Base-by-base conservation (phyloP, 2,797 vertebrate species). In the Neostethus bicornis region DNA sequence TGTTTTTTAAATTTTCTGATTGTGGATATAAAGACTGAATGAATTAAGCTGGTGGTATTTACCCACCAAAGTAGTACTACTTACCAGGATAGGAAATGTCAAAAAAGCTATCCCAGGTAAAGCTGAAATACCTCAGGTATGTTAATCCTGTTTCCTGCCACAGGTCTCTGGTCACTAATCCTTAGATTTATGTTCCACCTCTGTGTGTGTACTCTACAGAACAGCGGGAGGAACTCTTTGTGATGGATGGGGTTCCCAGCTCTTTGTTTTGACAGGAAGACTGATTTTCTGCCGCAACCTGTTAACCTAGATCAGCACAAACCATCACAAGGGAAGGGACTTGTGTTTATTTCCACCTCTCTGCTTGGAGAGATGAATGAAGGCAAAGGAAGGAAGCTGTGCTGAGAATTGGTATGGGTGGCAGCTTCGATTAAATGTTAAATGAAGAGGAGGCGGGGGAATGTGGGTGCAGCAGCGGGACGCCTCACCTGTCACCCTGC, bases 351-450 rank as follows among this genome's bases (percentile, higher is more conserved):
- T 19, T 25, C 26, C 45, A 17, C 21, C 21, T 39, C 39, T 54
- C 32, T 16, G 45, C 54, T 69, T 28, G 2, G 11, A 14, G 68
- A 85, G 78, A 83, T 51, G 66, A 44, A 81, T 79, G 71, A 49
- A 76, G 65, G 20, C 6, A 42, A 21, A 38, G 57, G 34, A 19
- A 21, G 49, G 64, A 35, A 11, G 53, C 1, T 23, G 65, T 3
- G 63, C 2, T 24, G 51, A 35, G 46, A 51, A 58, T 26, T 19
- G 13, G 70, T 68, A 77, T 64, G 68, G 68, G 62, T 77, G 80
- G 84, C 79, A 76, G 80, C 77, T 84, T 81, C 66, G 70, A 89
- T 89, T 87, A 89, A 86, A 84, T 58, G 78, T 83, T 82, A 80
- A 86, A 86, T 89, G 88, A 92, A 89, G 81, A 84, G 86, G 85